Evolutionary conservation across 2,888 invertebrate genomes (phyloP).

Genomic region (Drosophila greeni): DNA sequence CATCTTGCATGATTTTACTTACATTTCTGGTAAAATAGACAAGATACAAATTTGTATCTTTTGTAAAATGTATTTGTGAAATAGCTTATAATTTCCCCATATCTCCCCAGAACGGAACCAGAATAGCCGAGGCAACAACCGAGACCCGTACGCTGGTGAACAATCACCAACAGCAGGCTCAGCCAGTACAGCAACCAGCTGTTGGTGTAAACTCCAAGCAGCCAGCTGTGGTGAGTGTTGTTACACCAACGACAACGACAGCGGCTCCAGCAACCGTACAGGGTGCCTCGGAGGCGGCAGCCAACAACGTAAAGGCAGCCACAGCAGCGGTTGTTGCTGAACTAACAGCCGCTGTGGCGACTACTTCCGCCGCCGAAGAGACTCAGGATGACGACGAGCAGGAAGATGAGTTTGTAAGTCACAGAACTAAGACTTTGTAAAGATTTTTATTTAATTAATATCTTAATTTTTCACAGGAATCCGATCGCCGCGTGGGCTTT

Average conservation of each 20-base stretch:
- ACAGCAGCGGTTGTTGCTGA: conserved; percentile 50
- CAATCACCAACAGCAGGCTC: conserved; percentile 55
- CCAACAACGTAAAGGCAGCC: conserved; percentile 26
- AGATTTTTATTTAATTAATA: background rate
- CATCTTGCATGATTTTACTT: background rate
- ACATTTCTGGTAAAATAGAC: background rate
- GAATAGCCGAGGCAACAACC: conserved; percentile 55
- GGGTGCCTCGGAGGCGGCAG: conserved; percentile 46
- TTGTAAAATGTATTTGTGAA: background rate
- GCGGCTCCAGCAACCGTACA: conserved; percentile 56
- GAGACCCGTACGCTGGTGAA: conserved; percentile 55
- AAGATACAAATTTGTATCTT: too few species aligned
- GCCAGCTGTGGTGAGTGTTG: conserved; percentile 26
- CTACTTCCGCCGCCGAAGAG: conserved; percentile 28
- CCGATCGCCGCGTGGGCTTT: conserved; percentile 84
- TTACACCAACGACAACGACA: conserved; percentile 56
- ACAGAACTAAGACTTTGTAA: too few species aligned
- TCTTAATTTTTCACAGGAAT: conserved; percentile 74
- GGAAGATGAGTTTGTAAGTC: conserved; percentile 84
- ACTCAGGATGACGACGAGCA: conserved; percentile 83
- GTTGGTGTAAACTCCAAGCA: conserved; percentile 56
- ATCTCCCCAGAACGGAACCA: conserved; percentile 54
- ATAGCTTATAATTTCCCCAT: conserved; percentile 2
- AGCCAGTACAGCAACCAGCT: conserved; percentile 58
- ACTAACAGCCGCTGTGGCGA: conserved; percentile 28